Base-by-base conservation (phyloP, 1,140 invertebrate genomes). In the Nomia melanderi region DNA sequence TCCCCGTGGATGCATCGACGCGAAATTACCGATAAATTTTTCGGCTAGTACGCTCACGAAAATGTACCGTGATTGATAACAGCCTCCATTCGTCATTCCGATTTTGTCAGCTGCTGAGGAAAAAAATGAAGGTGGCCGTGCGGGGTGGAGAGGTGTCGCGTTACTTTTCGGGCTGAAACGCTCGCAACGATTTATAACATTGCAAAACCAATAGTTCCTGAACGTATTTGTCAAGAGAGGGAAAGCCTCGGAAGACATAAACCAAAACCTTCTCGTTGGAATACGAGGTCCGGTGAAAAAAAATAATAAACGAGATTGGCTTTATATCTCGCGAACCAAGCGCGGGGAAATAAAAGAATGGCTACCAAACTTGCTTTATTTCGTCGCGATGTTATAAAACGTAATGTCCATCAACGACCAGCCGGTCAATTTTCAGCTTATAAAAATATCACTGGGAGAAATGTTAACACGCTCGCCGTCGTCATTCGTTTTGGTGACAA, bases 11-110 rank as follows among this genome's bases (percentile, higher is more conserved):
- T n/a, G 63, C 47, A 23, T n/a, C 25, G 47, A 33, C 12, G n/a
- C 57, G 12, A 56, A 60, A 77, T 77, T 77, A 71, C 56, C 67
- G 57, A 77, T 63, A 60, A 71, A 77, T 71, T 76, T 69, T 60
- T 53, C 36, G 66, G 33, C 50, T 39, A 59, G 23, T 6, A 23
- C 33, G 7, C 8, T 14, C n/a, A 1, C 12, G 23, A 0, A 53
- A 76, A 76, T 76, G 50, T 76, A 76, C 60, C 54, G 54, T 70
- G 65, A 76, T 53, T 60, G 67, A 77, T 63, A 72, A 63, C 59
- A 11, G 23, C 25, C 17, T 4, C 41, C 41, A 39, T 60, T 70
- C 23, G 56, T 77, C 39, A 70, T 77, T 41, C 50, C 66, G 17
- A 69, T 54, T 76, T 60, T 77, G 67, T 71, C 75, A 41, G 36